These are phyloP conservation scores for Erpetoichthys calabaricus DNA, from an alignment of 2,797 vertebrate species.

Conservation along the genomic window DNA sequence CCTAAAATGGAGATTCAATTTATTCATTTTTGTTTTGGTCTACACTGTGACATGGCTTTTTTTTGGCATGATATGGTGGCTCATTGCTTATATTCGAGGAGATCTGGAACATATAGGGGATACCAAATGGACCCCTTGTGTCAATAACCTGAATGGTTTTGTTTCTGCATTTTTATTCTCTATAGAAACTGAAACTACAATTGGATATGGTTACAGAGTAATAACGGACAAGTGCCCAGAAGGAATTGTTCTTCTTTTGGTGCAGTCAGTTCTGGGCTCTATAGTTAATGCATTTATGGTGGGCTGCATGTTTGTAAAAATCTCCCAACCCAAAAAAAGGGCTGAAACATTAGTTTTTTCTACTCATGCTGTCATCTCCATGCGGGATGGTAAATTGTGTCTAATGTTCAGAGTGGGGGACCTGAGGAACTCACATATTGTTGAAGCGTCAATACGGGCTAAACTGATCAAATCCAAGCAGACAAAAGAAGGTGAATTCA, in stretches of 20 bases:
- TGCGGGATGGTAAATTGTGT: constrained; percentile 89
- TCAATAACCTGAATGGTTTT: constrained; percentile 92
- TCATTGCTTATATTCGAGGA: constrained; percentile 86
- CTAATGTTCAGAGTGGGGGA: constrained; percentile 97
- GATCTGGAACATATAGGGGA: constrained; percentile 89
- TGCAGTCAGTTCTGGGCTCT: constrained; percentile 94
- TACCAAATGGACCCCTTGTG: constrained; percentile 83
- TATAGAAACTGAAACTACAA: constrained; percentile 96
- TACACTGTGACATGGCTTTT: constrained; percentile 97
- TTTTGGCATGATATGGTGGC: constrained; percentile 97
- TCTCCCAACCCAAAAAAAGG: constrained; percentile 97
- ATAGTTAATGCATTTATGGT: constrained; percentile 99
- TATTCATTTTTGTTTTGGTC: constrained; percentile 92
- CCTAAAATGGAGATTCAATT: constrained; percentile 95
- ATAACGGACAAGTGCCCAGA: constrained; percentile 97
- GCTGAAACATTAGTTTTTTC: constrained; percentile 97
- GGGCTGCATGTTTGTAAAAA: constrained; percentile 98
- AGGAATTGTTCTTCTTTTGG: constrained; percentile 84
- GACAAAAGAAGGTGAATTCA: constrained; percentile 98
- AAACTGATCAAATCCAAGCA: constrained; percentile 98
- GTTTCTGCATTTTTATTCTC: constrained; percentile 97
- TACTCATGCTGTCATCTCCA: constrained; percentile 90
- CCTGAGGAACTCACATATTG: constrained; percentile 94
- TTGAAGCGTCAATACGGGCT: constrained; percentile 94
- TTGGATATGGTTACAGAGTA: constrained; percentile 92